Evolutionary conservation across 2,888 invertebrate species (phyloP), one percentile per base, ranked within the genome.

Genomic region (Branchellion lobata): DNA sequence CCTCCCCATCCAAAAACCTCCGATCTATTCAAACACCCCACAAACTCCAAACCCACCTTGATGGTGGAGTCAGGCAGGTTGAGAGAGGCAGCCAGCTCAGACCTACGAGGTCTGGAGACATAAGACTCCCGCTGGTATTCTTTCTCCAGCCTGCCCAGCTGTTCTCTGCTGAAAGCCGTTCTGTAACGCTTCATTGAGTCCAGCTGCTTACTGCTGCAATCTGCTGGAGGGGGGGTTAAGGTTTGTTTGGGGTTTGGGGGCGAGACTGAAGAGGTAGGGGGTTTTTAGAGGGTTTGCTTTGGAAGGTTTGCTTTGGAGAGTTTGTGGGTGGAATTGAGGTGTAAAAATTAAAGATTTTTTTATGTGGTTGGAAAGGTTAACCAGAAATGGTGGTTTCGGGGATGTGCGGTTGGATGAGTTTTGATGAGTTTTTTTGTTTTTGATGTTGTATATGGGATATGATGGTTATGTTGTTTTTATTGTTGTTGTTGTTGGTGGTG

Each of bases 111-210:
- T 79, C 98, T 89, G 0, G 96, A 96, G 0, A 99, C 97, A 88
- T 99, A 99, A 88, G 96, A 98, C 88, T 99, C 99, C 85, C 94
- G 93, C 88, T 92, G 92, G 87, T 98, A 99, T 88, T 99, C 99
- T 85, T 95, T 94, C 89, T 99, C 99, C 78, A 99, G 89, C 21
- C 95, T 90, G 0, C 91, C 92, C 68, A 98, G 89, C 87, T 98
- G 98, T 86, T 98, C 98, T 18, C 96, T 90, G 0, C 96, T 95
- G 88, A 99, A 99, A 0, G 98, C 98, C 0, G 98, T 99, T 74
- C 99, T 91, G 88, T 99, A 99, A 78, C 98, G 83, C 14, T 86
- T 82, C 3, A 85, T 83, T 18, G 18, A 8, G 18, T 85, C 83
- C 47, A 79, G 77, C 53, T 85, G 83, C 57, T 84, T 83, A n/a